Evolutionary conservation across 1,140 invertebrate species (phyloP), one percentile per base, ranked within the genome.

Genomic region (Dryas iulia): DNA sequence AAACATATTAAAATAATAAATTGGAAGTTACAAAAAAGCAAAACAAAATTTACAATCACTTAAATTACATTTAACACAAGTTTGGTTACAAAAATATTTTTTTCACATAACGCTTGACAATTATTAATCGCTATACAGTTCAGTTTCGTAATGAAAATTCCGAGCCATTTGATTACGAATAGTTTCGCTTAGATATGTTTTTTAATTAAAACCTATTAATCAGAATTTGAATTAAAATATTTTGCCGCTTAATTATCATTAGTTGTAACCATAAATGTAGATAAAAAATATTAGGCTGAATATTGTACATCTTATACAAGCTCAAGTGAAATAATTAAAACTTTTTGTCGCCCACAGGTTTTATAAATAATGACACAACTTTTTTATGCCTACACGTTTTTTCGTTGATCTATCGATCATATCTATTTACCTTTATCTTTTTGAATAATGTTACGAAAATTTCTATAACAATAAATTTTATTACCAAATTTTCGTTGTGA

Each of bases 181-280:
- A 63, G 61, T 63, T n/a, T 53, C 24, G 35, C 24, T 62, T 61
- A 54, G 61, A 63, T 63, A 63, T 25, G 21, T 30, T 63, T 54
- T 63, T 63, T 54, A 63, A 63, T 63, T 63, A 63, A 63, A 53
- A 56, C 28, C 61, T 56, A 63, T 63, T 63, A 54, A 54, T 63
- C 61, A 63, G 61, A 6, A 54, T 63, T 63, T 21, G 52, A 56
- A 63, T 63, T 63, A 63, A 54, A 63, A 63, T 63, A 63, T 63
- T 63, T 63, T 56, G 47, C 26, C 61, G 47, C 52, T 63, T 63
- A 63, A 56, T 63, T 63, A 56, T 54, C 52, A 63, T 63, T 54
- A 56, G 25, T 24, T n/a, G 26, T 21, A 54, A 54, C 53, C 21
- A 24, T 54, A 54, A 24, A 54, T 25, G 23, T 54, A 54, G 39